phyloP scores from a whole-genome alignment of 2,888 invertebrate genomes.

The Yponomeuta plumbellus region DNA sequence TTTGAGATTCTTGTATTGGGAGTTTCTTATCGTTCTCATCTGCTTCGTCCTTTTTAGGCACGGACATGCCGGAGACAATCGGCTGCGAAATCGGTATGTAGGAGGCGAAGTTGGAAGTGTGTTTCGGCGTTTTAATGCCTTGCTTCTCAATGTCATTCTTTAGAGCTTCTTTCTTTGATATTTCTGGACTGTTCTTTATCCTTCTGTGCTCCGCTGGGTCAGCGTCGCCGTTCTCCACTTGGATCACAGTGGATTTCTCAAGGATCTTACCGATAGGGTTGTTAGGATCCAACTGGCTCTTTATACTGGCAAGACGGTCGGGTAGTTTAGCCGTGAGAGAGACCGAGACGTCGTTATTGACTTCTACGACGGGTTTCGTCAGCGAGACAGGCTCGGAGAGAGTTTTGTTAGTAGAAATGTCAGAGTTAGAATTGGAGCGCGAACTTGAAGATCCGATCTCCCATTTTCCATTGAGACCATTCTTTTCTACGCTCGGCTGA shows the following conservation, averaged over 20 bases:
- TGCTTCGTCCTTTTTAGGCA: slow-evolving; percentile 38
- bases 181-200: slow-evolving; percentile 38
- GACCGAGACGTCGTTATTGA: slow-evolving; percentile 49
- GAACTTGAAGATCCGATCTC: slow-evolving; percentile 52
- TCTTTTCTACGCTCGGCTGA: slow-evolving; percentile 60
- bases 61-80: slow-evolving; percentile 59
- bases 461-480: slow-evolving; percentile 50
- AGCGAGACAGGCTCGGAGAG: slow-evolving; percentile 60
- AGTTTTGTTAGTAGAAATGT: slow-evolving; percentile 65
- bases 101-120: slow-evolving; percentile 78
- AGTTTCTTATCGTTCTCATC: slow-evolving; percentile 38
- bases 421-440: slow-evolving; percentile 59
- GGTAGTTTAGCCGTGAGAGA: slow-evolving; percentile 58
- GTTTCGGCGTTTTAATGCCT: slow-evolving; percentile 60
- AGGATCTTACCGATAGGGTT: slow-evolving; percentile 71
- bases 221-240: slow-evolving; percentile 62
- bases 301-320: slow-evolving; percentile 63
- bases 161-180: slow-evolving; percentile 40
- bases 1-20: slow-evolving; percentile 35
- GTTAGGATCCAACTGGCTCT: slow-evolving; percentile 69
- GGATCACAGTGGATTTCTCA: slow-evolving; percentile 70
- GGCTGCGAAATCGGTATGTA: slow-evolving; percentile 77
- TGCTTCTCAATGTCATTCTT: slow-evolving; percentile 65
- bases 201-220: slow-evolving; percentile 42
- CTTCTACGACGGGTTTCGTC: slow-evolving; percentile 51